Evolutionary conservation across 1,140 invertebrate species (phyloP).

Genomic region (Zaprionus davidi): DNA sequence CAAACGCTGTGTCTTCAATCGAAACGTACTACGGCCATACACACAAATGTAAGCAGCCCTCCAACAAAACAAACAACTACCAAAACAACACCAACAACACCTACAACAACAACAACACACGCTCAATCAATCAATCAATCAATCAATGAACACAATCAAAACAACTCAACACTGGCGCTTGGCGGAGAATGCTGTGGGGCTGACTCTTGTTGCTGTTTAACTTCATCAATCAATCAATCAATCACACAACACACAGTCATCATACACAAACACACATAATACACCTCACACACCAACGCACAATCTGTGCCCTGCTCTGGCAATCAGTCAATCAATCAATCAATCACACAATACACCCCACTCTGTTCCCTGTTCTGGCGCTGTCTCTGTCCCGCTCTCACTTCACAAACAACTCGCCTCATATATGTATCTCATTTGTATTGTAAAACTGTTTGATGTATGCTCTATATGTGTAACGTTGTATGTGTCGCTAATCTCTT

Average conservation of each 20-base stretch:
- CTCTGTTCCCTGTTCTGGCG: constrained; percentile 23
- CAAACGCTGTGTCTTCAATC: constrained; percentile 18
- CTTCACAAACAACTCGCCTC: constrained; percentile 3
- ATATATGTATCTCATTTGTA: constrained; percentile 14
- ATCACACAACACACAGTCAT: background rate
- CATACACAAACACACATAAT: background rate
- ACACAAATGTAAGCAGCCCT: constrained; percentile 51
- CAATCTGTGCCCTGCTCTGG: background rate
- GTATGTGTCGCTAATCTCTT: constrained; percentile 15
- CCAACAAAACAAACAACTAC: constrained; percentile 9
- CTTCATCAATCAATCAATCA: constrained; percentile 42
- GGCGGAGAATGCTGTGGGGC: constrained; percentile 57
- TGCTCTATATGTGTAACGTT: constrained; percentile 1
- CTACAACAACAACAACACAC: constrained; percentile 23
- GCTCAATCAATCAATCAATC: constrained; percentile 29
- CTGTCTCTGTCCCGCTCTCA: constrained; percentile 11
- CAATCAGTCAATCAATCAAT: constrained; percentile 1
- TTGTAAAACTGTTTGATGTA: constrained; percentile 6
- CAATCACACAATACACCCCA: constrained; percentile 39
- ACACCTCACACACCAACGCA: background rate
- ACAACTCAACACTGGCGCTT: constrained; percentile 19
- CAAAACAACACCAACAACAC: constrained; percentile 17
- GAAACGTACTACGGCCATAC: constrained; percentile 26
- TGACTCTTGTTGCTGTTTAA: constrained; percentile 64
- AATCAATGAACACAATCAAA: constrained; percentile 42